Percentiles rank a stretch among this genome's conserved stretches.
Conservation (phyloP, 2,888 invertebrate genomes). For the Chesias legatella region DNA sequence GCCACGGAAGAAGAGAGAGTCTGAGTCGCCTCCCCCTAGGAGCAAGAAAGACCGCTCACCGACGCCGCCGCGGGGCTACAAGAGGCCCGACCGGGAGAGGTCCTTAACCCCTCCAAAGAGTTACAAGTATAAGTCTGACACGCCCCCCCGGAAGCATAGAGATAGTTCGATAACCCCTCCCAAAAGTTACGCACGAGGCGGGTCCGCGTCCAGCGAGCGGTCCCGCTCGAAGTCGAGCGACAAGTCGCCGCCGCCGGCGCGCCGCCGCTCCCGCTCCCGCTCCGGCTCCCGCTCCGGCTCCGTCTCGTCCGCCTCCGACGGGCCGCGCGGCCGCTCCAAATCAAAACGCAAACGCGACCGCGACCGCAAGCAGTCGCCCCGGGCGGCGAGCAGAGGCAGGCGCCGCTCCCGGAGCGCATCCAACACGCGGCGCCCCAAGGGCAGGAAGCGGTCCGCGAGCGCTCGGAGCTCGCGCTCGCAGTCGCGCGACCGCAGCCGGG, state of each 20-base stretch:
- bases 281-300: conserved; percentile 35
- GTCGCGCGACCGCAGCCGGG: conserved; percentile 41
- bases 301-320: conserved; percentile 23
- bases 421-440: conserved; percentile 42
- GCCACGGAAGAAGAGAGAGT: conserved; percentile 10
- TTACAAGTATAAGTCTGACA: conserved; percentile 43
- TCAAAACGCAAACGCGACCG: conserved; percentile 42
- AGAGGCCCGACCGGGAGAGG: conserved; percentile 37
- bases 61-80: conserved; percentile 49
- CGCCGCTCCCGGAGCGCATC: conserved; percentile 45
- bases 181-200: conserved; percentile 57
- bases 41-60: conserved; percentile 46
- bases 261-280: conserved; percentile 42
- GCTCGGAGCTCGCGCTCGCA: conserved; percentile 43
- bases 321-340: conserved; percentile 40
- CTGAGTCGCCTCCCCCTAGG: conserved; percentile 39
- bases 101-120: conserved; percentile 46
- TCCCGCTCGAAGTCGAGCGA: conserved; percentile 30
- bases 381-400: conserved; percentile 47
- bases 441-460: conserved; percentile 37
- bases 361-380: conserved; percentile 32
- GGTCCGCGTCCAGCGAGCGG: conserved; percentile 51
- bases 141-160: conserved; percentile 45
- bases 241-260: conserved; percentile 37
- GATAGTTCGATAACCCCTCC: conserved; percentile 67